A percentile compares a stretch with the other conserved stretches of the same genome.
These are phyloP conservation scores for Saxicola maurus DNA, from an alignment of 2,797 vertebrate genomes.

Conservation along the genomic window DNA sequence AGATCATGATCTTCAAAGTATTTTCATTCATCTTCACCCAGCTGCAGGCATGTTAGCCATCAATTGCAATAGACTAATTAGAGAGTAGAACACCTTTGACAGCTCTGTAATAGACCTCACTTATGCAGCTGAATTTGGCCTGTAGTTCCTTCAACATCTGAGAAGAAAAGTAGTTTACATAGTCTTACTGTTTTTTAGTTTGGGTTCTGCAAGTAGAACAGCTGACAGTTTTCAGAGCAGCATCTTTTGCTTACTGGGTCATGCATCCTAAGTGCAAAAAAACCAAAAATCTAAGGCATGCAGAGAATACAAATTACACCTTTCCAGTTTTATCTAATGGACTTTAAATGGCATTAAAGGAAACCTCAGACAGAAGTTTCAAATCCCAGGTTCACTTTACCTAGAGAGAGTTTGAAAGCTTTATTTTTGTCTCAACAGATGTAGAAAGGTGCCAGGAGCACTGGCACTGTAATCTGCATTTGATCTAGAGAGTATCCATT, in stretches of 20 bases:
- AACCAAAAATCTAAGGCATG: neutral
- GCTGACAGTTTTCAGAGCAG: neutral
- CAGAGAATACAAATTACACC: neutral
- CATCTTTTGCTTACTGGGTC: neutral
- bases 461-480: neutral
- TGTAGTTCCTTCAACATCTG: neutral
- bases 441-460: neutral
- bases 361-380: neutral
- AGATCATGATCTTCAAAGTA: neutral
- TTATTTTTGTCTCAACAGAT: neutral
- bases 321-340: neutral
- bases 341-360: neutral
- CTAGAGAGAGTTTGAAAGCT: neutral
- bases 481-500: neutral
- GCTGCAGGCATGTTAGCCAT: neutral
- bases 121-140: neutral
- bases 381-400: neutral
- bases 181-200: neutral
- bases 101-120: neutral
- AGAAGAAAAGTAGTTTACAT: neutral
- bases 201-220: neutral
- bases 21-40: neutral
- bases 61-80: neutral
- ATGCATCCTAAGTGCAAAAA: neutral
- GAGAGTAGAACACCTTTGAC: neutral